phyloP scores from a whole-genome alignment of 1,140 invertebrate genomes.

The Achroia grisella region DNA sequence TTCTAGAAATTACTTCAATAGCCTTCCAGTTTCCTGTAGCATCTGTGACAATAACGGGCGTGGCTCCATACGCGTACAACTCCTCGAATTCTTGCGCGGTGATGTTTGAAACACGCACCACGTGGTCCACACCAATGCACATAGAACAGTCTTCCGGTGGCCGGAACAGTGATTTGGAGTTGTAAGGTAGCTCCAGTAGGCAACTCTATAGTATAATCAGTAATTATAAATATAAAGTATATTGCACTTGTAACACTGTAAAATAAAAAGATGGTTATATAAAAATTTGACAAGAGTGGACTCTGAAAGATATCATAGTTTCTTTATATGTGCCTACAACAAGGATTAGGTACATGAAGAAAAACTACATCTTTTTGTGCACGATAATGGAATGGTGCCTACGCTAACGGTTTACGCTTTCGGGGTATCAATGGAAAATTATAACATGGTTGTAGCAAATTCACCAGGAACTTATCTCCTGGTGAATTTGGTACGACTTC shows the following conservation, averaged over 20 bases:
- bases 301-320: not conserved
- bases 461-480: no score
- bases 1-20: constrained; percentile 63
- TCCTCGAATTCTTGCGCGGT: constrained; percentile 80
- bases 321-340: no score
- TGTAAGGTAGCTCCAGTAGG: constrained; percentile 33
- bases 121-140: constrained; percentile 77
- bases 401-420: no score
- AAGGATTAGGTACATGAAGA: no score
- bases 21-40: constrained; percentile 87
- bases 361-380: no score
- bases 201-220: constrained; percentile 36
- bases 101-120: constrained; percentile 79
- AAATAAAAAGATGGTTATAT: no score
- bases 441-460: no score
- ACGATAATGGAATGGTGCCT: no score
- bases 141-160: constrained; percentile 85
- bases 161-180: constrained; percentile 62
- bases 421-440: no score
- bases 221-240: no score
- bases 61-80: constrained; percentile 83
- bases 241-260: no score
- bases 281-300: not conserved
- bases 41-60: constrained; percentile 89
- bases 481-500: no score